Evolutionary conservation across 2,113 vertebrate genomes (phyloP), one percentile per base, ranked within the genome.

Genomic region (Seriola dumerili): DNA sequence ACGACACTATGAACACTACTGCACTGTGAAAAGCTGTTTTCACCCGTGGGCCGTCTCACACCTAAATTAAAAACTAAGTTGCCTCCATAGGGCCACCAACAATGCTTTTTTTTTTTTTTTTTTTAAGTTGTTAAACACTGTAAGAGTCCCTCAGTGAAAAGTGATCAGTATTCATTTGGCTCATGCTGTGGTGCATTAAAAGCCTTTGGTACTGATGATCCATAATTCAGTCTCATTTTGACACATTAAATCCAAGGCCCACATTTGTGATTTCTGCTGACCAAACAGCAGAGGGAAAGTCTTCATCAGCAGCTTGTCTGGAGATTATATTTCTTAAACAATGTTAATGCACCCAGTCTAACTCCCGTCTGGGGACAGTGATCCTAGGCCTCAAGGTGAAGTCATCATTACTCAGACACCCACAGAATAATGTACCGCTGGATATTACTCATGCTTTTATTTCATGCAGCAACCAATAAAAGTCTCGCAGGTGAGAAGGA

Each of bases 161-260:
- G n/a, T 3, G 67, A 84, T 93, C 86, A 70, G 71, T 91, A 91
- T 90, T 84, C 78, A 88, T 92, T 91, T 89, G 81, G 84, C 84
- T 91, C 74, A 81, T 23, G 46, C 81, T 67, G 54, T 29, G 16
- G 38, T 21, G 81, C 76, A 69, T 84, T 89, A 84, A 81, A 91
- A 76, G 77, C 72, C 75, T 50, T 84, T 78, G 73, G 68, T 84
- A 67, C 90, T 85, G 89, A 90, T 83, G 89, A 94, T 92, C 83
- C 86, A 92, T 94, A 93, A 93, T 94, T 92, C 88, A 91, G 74
- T 76, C 88, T 92, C 80, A 89, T 94, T 93, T 92, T 80, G 87
- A 88, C 72, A 81, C 84, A 86, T 90, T 89, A 89, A 73, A 91
- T 78, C 83, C 84, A 62, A 21, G 72, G 48, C 80, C 67, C 59